phyloP scores from a whole-genome alignment of 2,888 invertebrate species.

The Cremastinae sp. region DNA sequence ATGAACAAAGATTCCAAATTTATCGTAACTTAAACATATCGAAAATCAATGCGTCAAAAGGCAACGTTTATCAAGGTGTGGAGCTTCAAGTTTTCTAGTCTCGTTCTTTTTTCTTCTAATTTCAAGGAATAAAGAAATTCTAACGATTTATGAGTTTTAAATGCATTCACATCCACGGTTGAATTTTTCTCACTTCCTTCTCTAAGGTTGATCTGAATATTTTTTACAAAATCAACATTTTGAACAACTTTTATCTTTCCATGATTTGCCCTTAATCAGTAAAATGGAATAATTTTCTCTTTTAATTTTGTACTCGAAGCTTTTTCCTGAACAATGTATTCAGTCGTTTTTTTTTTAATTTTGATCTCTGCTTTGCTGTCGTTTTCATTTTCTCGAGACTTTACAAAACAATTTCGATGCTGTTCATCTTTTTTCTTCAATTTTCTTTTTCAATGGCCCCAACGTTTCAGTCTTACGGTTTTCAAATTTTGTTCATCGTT shows the following conservation, averaged over 20 bases:
- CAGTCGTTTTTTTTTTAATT: slow-evolving; percentile 42
- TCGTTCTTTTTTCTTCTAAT: background rate
- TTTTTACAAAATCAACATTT: no score
- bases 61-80: slow-evolving; percentile 10
- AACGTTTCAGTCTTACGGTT: slow-evolving; percentile 77
- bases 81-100: background rate
- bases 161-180: no score
- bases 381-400: slow-evolving; percentile 47
- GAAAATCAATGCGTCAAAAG: slow-evolving; percentile 36
- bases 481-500: slow-evolving; percentile 55
- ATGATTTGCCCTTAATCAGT: no score
- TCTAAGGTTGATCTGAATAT: no score
- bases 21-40: slow-evolving; percentile 32
- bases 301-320: slow-evolving; percentile 11
- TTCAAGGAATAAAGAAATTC: background rate
- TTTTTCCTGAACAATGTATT: slow-evolving; percentile 14
- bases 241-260: no score
- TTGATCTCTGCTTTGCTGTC: slow-evolving; percentile 49
- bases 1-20: slow-evolving; percentile 34
- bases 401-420: slow-evolving; percentile 65
- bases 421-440: slow-evolving; percentile 7
- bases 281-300: no score
- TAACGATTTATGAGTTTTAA: no score
- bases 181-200: no score
- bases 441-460: slow-evolving; percentile 72